Evolutionary conservation across 2,797 vertebrate genomes (phyloP).

Genomic region (Thaleichthys pacificus): DNA sequence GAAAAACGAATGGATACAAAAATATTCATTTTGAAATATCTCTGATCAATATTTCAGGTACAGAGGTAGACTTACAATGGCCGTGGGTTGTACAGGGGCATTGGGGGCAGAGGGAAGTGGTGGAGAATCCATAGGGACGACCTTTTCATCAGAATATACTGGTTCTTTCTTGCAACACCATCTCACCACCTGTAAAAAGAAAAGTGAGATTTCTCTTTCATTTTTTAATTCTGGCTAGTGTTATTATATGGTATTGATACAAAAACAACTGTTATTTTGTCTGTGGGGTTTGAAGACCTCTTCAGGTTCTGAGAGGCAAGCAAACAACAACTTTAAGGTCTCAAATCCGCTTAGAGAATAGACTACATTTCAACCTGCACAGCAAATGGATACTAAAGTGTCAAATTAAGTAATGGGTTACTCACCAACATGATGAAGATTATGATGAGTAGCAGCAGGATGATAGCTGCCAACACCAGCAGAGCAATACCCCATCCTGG

Average conservation of each 20-base stretch:
- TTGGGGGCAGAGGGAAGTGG: constrained; percentile 28
- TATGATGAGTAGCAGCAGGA: constrained; percentile 64
- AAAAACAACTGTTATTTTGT: no score
- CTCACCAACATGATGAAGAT: constrained; percentile 67
- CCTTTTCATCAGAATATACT: constrained; percentile 6
- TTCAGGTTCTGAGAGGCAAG: no score
- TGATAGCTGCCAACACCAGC: constrained; percentile 56
- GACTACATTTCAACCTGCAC: no score
- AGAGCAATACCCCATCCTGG: constrained; percentile 67
- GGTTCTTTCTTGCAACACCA: constrained; percentile 48
- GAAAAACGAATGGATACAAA: no score
- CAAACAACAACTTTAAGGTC: no score
- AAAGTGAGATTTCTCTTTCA: neutral
- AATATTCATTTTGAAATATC: no score
- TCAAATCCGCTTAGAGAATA: no score
- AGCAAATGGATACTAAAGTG: no score
- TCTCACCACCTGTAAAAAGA: constrained; percentile 40
- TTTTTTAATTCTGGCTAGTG: no score
- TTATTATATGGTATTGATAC: no score
- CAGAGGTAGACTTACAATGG: constrained; percentile 37
- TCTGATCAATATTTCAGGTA: no score
- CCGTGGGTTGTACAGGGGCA: neutral
- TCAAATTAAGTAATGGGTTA: neutral
- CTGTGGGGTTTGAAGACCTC: no score
- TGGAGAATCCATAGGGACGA: constrained; percentile 5